Conservation (phyloP, 2,888 invertebrate species). For the Bellardia pandia region DNA sequence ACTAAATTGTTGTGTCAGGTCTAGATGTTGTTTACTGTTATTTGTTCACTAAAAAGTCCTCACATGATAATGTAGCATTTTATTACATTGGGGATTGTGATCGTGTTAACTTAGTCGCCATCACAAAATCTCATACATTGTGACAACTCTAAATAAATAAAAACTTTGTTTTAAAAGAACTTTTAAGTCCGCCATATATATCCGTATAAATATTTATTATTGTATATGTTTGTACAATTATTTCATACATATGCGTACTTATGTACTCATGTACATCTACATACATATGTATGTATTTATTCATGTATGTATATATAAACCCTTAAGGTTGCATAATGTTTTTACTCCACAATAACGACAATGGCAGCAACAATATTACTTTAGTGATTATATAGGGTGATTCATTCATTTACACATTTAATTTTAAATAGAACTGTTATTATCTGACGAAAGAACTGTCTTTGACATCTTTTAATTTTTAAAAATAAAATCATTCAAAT, state of each 20-base stretch:
- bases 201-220: background rate
- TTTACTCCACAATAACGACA: conserved; percentile 8
- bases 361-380: conserved; percentile 7
- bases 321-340: conserved; percentile 51
- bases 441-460: too few relatives aligned
- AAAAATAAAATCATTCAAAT: too few relatives aligned
- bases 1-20: too few relatives aligned
- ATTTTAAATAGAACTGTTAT: too few relatives aligned
- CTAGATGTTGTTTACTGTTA: too few relatives aligned
- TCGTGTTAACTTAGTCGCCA: too few relatives aligned
- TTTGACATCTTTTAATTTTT: too few relatives aligned
- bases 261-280: background rate
- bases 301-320: background rate
- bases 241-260: conserved; percentile 5
- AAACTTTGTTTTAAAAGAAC: background rate
- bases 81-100: too few relatives aligned
- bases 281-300: conserved; percentile 4
- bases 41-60: too few relatives aligned
- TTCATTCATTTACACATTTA: too few relatives aligned
- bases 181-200: too few relatives aligned
- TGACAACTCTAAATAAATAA: background rate
- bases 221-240: conserved; percentile 2
- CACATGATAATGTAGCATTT: too few relatives aligned
- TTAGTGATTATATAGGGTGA: background rate
- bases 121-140: background rate